Conservation (phyloP, 37 sponge, comb jelly and placozoan genomes). For the Cliona cf. orientalis region DNA sequence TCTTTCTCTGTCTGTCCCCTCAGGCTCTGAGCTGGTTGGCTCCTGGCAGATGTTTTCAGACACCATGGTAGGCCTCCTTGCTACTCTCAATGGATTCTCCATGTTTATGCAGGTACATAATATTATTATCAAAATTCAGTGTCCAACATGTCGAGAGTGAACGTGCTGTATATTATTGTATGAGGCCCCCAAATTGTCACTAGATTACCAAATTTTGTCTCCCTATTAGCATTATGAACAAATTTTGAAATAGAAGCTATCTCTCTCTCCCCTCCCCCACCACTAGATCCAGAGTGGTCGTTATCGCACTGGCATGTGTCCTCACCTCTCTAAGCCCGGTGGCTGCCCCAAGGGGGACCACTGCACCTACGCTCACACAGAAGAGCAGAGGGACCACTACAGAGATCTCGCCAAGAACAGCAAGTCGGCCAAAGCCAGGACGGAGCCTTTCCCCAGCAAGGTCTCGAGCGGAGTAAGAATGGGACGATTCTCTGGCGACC, state of each 20-base stretch:
- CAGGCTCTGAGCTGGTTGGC: slow-evolving; percentile 19
- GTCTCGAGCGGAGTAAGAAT: background rate
- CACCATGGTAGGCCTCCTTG: slow-evolving; percentile 41
- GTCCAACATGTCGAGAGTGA: no score
- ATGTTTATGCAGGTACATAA: slow-evolving; percentile 59
- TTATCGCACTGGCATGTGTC: slow-evolving; percentile 92
- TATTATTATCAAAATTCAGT: no score
- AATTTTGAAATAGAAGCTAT: background rate
- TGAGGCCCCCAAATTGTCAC: no score
- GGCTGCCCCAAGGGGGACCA: slow-evolving; percentile 83
- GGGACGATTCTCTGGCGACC: slow-evolving; percentile 15
- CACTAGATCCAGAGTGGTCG: slow-evolving; percentile 64
- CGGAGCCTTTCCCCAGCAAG: slow-evolving; percentile 2
- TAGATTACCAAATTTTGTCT: no score
- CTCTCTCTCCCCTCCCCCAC: background rate
- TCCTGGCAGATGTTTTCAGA: slow-evolving; percentile 36
- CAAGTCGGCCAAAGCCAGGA: background rate
- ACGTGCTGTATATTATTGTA: no score
- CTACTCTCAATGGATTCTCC: slow-evolving; percentile 56
- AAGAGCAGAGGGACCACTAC: slow-evolving; percentile 76
- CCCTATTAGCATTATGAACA: background rate
- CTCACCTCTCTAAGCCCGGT: slow-evolving; percentile 64
- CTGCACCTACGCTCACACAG: slow-evolving; percentile 92
- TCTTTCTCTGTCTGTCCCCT: background rate
- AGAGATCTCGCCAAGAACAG: slow-evolving; percentile 13